Conservation (phyloP, 2,797 vertebrate species). For the Momotus momota region DNA sequence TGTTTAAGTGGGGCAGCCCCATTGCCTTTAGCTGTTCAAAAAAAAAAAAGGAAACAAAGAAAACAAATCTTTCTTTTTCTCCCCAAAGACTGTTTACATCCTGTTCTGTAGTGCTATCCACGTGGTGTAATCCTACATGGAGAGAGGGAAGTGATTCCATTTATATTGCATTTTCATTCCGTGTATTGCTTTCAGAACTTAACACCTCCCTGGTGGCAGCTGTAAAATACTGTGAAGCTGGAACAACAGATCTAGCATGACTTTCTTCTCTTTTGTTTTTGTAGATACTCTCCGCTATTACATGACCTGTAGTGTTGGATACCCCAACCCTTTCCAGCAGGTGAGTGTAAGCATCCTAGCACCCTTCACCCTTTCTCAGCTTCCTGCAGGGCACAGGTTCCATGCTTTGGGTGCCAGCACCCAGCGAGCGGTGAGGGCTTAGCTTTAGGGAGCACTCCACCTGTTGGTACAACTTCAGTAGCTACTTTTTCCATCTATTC, state of each 20-base stretch:
- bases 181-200: background rate
- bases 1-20: background rate
- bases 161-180: conserved; percentile 15
- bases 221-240: background rate
- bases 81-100: background rate
- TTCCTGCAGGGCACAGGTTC: background rate
- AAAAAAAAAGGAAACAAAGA: background rate
- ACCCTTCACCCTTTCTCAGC: background rate
- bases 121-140: background rate
- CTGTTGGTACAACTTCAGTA: background rate
- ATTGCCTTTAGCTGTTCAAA: background rate
- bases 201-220: background rate
- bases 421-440: background rate
- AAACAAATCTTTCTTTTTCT: background rate
- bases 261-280: background rate
- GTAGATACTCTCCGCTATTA: conserved; percentile 93
- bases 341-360: conserved; percentile 46
- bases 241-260: background rate
- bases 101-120: background rate
- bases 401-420: background rate
- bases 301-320: conserved; percentile 86
- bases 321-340: conserved; percentile 95
- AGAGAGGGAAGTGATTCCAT: background rate
- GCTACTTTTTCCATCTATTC: background rate
- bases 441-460: background rate